A percentile compares a stretch with the other conserved stretches of the same genome.
Conservation (phyloP, 2,113 vertebrate species). For the Oceanodroma tethys region DNA sequence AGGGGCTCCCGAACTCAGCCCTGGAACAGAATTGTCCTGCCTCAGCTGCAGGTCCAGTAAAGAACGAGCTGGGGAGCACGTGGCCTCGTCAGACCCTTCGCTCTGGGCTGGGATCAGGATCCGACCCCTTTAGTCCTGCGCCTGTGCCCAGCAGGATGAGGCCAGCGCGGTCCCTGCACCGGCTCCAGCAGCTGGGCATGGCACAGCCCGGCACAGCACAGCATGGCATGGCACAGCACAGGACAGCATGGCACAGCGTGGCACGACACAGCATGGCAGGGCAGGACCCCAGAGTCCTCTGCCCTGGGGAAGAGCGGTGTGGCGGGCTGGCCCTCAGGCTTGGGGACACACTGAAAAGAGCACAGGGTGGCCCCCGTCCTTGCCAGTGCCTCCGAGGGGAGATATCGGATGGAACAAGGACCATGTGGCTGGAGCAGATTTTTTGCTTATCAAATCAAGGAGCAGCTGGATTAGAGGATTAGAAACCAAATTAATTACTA, state of each 20-base stretch:
- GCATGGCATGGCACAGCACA: accelerated
- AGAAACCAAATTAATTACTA: slow-evolving; percentile 63
- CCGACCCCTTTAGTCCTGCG: not conserved
- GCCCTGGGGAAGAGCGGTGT: not conserved
- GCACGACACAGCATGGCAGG: not conserved
- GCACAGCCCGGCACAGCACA: accelerated
- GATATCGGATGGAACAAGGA: not conserved
- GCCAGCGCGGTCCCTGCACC: not conserved
- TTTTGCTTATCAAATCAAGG: slow-evolving; percentile 57
- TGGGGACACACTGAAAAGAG: not conserved
- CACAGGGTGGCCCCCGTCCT: not conserved
- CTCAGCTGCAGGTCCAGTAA: not conserved
- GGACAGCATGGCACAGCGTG: accelerated
- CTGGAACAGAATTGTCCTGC: not conserved
- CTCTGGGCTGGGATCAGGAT: not conserved
- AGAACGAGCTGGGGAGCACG: accelerated
- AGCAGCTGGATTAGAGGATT: slow-evolving; percentile 65
- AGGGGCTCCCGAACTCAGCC: not conserved
- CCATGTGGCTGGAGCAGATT: slow-evolving; percentile 47
- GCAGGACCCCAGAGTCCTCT: not conserved
- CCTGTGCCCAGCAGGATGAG: not conserved
- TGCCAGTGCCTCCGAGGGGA: not conserved
- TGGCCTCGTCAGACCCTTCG: accelerated
- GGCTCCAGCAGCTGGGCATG: not conserved
- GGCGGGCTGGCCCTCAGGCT: not conserved